Conservation (phyloP, 2,113 vertebrate species). For the Hemibagrus wyckioides region DNA sequence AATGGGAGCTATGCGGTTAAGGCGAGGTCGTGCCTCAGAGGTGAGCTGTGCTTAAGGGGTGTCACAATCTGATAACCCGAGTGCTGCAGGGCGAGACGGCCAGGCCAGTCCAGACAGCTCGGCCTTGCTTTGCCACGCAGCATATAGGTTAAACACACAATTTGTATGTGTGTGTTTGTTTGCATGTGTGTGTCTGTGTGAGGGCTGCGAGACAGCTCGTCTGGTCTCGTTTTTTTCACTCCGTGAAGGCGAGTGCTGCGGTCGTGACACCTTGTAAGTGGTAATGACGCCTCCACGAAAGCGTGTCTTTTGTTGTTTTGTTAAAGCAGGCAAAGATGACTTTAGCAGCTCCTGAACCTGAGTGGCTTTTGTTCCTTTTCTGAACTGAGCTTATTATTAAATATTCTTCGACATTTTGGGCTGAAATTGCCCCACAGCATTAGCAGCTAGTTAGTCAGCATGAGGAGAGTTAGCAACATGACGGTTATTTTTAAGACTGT, state of each 20-base stretch:
- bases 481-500: not conserved
- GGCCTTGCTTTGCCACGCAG: not conserved
- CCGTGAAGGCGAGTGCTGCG: not conserved
- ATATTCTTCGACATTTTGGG: not conserved
- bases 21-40: slow-evolving; percentile 43
- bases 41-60: slow-evolving; percentile 50
- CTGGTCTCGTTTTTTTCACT: not conserved
- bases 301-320: not conserved
- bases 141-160: slow-evolving; percentile 6
- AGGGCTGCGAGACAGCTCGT: slow-evolving; percentile 36
- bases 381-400: not conserved
- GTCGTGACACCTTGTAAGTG: not conserved
- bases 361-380: not conserved
- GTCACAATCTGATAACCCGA: slow-evolving; percentile 52
- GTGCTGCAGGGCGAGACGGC: slow-evolving; percentile 31
- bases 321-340: not conserved
- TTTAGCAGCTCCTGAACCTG: not conserved
- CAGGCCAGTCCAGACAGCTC: slow-evolving; percentile 51
- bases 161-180: slow-evolving; percentile 2
- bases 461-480: not conserved
- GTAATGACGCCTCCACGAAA: not conserved
- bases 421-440: not conserved
- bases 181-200: not conserved
- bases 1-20: slow-evolving; percentile 53
- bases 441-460: not conserved